Evolutionary conservation across 1,140 invertebrate genomes (phyloP).

Genomic region (Andrena cerasifolii): DNA sequence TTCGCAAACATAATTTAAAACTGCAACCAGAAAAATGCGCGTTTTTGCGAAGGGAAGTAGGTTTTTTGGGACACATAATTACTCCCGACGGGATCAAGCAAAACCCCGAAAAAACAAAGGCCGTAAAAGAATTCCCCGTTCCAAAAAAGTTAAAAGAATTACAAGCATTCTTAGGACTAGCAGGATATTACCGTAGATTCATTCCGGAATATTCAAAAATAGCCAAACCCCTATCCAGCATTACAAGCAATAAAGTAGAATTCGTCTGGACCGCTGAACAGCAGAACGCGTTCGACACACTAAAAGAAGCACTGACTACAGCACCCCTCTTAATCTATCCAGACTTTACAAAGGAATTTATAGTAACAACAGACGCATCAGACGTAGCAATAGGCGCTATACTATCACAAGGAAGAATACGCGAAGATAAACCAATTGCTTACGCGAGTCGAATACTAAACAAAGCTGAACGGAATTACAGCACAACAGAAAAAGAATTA

Average conservation of each 20-base stretch:
- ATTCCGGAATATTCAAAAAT: slow-evolving; percentile 62
- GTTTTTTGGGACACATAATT: slow-evolving; percentile 66
- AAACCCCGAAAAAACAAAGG: slow-evolving; percentile 52
- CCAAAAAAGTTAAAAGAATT: slow-evolving; percentile 51
- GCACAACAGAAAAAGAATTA: slow-evolving; percentile 51
- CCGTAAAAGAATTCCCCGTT: slow-evolving; percentile 42
- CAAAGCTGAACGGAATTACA: slow-evolving; percentile 62
- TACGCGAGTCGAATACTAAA: slow-evolving; percentile 65
- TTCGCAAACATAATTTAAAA: neutral
- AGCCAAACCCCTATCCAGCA: slow-evolving; percentile 62
- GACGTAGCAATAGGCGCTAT: slow-evolving; percentile 54
- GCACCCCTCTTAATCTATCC: slow-evolving; percentile 58
- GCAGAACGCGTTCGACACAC: slow-evolving; percentile 46
- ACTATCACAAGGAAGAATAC: slow-evolving; percentile 47
- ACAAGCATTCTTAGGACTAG: slow-evolving; percentile 62
- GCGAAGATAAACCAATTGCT: slow-evolving; percentile 60
- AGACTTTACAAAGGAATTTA: slow-evolving; percentile 55
- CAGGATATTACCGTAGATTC: slow-evolving; percentile 64
- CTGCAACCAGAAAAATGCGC: slow-evolving; percentile 60
- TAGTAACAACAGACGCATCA: slow-evolving; percentile 56
- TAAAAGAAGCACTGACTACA: slow-evolving; percentile 48
- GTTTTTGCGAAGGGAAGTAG: slow-evolving; percentile 53
- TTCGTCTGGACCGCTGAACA: slow-evolving; percentile 23
- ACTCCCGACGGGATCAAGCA: slow-evolving; percentile 50
- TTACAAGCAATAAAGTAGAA: slow-evolving; percentile 49